Evolutionary conservation across 2,797 vertebrate species (phyloP), one percentile per base, ranked within the genome.

Genomic region (Acrossocheilus fasciatus): DNA sequence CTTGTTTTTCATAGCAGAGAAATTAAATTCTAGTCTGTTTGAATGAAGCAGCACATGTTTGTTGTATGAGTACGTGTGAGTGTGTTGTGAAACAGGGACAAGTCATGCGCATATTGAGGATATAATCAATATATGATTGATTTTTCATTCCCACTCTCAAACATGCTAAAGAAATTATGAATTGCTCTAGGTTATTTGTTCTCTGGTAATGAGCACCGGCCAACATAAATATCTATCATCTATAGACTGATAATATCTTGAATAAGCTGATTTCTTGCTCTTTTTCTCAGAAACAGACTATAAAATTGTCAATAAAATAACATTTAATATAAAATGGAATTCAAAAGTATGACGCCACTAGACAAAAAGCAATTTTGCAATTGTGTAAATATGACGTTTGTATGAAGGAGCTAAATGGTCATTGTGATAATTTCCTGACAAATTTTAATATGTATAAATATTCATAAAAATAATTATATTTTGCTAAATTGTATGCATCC

Each of bases 81-180:
- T 30, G 68, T 76, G 72, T 74, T 80, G 62, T 78, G 43, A 87
- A 86, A 62, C 9, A 15, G 66, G 11, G 23, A 41, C 30, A n/a
- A 45, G 70, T 88, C 52, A 81, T 69, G 72, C 64, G 47, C 18
- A 57, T 69, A 41, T 79, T 70, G 45, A 45, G 52, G 26, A 82
- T 43, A 57, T 79, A 47, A 82, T 87, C 72, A 85, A 62, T 84
- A 72, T 72, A 12, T 81, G 66, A 84, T 83, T 82, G 72, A 84
- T 88, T 87, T 85, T 17, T 39, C 10, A 72, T 85, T 85, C 59
- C 36, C 34, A 50, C 6, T 59, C 39, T 74, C 64, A 76, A 47
- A 83, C 80, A 86, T 82, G 18, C 74, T 70, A 76, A 57, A 45
- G 11, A 18, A 81, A 78, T 84, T 73, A 78, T 72, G 6, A 39